Evolutionary conservation across 1,140 invertebrate genomes (phyloP).

Genomic region (Dufourea novaeangliae): DNA sequence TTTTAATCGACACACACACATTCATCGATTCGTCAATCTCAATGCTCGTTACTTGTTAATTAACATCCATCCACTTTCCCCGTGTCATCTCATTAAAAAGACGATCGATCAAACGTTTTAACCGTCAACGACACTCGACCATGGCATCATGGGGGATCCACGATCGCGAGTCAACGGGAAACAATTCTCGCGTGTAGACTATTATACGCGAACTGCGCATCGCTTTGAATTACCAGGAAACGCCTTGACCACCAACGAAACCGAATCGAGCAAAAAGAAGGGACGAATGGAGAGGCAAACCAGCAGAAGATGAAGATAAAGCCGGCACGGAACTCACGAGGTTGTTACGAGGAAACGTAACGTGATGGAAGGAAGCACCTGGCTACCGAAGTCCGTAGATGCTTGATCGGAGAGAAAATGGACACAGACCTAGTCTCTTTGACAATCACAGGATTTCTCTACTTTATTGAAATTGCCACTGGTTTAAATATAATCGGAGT

Average conservation of each 20-base stretch:
- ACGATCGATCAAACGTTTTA: too few species aligned
- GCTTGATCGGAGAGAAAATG: too few species aligned
- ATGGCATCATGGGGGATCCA: too few species aligned
- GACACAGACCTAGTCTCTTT: too few species aligned
- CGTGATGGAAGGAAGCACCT: not conserved
- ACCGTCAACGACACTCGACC: not conserved
- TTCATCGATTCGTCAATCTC: not conserved
- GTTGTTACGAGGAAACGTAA: not conserved
- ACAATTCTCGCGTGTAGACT: slow-evolving; percentile 17
- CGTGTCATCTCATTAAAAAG: too few species aligned
- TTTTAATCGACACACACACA: not conserved
- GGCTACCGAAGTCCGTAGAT: not conserved
- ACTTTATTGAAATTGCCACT: too few species aligned
- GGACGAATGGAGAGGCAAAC: slow-evolving; percentile 8
- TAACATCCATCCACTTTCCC: too few species aligned
- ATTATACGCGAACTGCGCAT: slow-evolving; percentile 44
- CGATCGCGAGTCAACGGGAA: not conserved
- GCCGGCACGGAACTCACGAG: not conserved
- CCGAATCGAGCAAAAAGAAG: slow-evolving; percentile 1
- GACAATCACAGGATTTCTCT: too few species aligned
- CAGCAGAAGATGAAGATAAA: slow-evolving; percentile 42
- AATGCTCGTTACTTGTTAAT: not conserved
- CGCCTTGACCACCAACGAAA: slow-evolving; percentile 44
- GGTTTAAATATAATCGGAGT: too few species aligned
- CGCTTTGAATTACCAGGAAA: slow-evolving; percentile 55